phyloP scores from a whole-genome alignment of 2,888 invertebrate species.

The Mactromeris polynyma region DNA sequence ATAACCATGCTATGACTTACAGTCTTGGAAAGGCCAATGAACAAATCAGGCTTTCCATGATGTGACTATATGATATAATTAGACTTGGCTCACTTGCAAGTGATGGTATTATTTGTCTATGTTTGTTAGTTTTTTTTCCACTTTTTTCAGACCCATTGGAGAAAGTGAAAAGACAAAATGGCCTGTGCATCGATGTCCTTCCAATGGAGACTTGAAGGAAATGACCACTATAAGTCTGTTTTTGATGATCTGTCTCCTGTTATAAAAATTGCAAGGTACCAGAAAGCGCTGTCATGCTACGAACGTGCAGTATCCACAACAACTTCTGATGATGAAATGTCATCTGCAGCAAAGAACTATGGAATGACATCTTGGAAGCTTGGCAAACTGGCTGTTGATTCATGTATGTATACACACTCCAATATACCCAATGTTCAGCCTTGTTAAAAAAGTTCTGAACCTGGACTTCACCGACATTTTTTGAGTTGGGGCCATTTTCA shows the following conservation, averaged over 20 bases:
- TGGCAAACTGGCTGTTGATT: not conserved
- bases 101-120: no score
- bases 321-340: slow-evolving; percentile 11
- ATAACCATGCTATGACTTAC: no score
- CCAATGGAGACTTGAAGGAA: slow-evolving; percentile 23
- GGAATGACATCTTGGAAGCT: slow-evolving; percentile 32
- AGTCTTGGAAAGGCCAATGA: no score
- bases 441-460: not conserved
- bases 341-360: slow-evolving; percentile 37
- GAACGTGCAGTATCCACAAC: slow-evolving; percentile 2
- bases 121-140: no score
- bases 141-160: no score
- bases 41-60: no score
- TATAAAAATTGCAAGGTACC: slow-evolving; percentile 17
- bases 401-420: not conserved
- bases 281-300: slow-evolving; percentile 28
- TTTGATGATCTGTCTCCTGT: slow-evolving; percentile 13
- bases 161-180: slow-evolving; percentile 6
- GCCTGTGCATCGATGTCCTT: slow-evolving; percentile 12
- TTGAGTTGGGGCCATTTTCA: not conserved
- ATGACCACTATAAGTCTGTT: not conserved
- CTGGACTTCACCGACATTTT: not conserved
- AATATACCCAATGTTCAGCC: no score
- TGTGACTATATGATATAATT: no score
- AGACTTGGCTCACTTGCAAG: no score